Percentiles rank a stretch among this genome's conserved stretches.
phyloP scores from a whole-genome alignment of 30 jellyfish, hydroid and myxozoan genomes.

The Rhopilema esculentum region DNA sequence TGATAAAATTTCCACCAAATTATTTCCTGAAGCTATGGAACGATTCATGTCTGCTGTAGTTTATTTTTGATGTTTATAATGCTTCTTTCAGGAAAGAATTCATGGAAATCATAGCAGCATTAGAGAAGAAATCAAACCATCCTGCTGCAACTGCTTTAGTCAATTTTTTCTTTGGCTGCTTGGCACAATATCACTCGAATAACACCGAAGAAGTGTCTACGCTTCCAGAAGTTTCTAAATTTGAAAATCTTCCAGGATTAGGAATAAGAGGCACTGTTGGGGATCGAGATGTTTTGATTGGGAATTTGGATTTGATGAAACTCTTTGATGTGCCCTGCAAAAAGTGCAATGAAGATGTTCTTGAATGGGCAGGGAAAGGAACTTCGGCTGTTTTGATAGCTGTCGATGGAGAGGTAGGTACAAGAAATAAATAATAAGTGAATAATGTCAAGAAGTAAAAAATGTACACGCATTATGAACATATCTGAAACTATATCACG shows the following conservation, averaged over 20 bases:
- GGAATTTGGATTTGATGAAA: slow-evolving; percentile 68
- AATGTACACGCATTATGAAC: too few species aligned
- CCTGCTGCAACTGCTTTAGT: slow-evolving; percentile 86
- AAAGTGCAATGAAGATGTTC: neutral
- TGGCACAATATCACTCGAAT: slow-evolving; percentile 38
- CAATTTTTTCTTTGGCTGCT: slow-evolving; percentile 65
- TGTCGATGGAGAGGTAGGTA: slow-evolving; percentile 58
- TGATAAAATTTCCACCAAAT: too few species aligned
- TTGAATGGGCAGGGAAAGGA: slow-evolving; percentile 50
- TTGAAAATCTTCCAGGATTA: slow-evolving; percentile 52
- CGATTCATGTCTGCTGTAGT: too few species aligned
- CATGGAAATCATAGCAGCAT: slow-evolving; percentile 68
- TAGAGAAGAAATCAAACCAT: slow-evolving; percentile 80
- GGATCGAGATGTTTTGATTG: slow-evolving; percentile 52
- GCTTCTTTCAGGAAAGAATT: slow-evolving; percentile 44
- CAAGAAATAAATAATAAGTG: neutral
- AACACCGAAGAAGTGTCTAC: slow-evolving; percentile 19
- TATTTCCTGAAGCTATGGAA: too few species aligned
- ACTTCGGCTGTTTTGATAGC: slow-evolving; percentile 72
- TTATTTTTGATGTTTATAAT: neutral
- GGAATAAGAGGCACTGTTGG: slow-evolving; percentile 74
- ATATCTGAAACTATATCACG: too few species aligned
- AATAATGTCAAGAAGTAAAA: neutral
- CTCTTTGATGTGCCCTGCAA: neutral
- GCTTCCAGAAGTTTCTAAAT: slow-evolving; percentile 70